Evolutionary conservation across 2,888 invertebrate genomes (phyloP), one percentile per base, ranked within the genome.

Genomic region (Erpobdella octoculata): DNA sequence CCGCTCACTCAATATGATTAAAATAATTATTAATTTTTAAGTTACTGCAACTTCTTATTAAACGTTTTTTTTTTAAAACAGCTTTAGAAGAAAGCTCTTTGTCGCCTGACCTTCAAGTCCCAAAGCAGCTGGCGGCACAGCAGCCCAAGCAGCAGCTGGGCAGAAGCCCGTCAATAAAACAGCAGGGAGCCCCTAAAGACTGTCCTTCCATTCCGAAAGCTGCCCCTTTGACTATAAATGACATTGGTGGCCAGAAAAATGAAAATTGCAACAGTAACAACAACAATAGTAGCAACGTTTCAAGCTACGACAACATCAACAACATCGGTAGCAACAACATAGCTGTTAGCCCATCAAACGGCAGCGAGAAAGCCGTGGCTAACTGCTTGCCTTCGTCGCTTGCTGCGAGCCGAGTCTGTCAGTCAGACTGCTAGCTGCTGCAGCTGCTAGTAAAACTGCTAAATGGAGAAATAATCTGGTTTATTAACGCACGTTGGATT

Each of bases 151-250:
- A 12, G 31, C 62, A 62, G 33, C 62, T 35, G 62, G 33, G 35
- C 31, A 62, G 62, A 6, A 62, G n/a, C 1, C 62, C 31, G 1
- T 62, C 62, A 28, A 28, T 62, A 8, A 31, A 35, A 5, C 62
- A 62, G 35, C 62, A 62, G 62, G 35, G 62, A 8, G 33, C 62
- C 8, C 62, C 62, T 31, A 62, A 35, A 62, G 62, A 62, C 62
- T 33, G 62, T 35, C 33, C 62, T 62, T n/a, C 53, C 53, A 21
- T 53, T 4, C 53, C 53, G 1, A 53, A 53, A 28, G 53, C 53
- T 8, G n/a, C 53, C 5, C 53, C 53, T 53, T 1, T 53, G 53
- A 53, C 53, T 28, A 53, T 53, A 1, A 28, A 28, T 53, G 53
- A 53, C 53, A 9, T 25, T 25, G 28, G 15, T 28, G 28, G 28